Evolutionary conservation across 2,888 invertebrate species (phyloP), one percentile per base, ranked within the genome.

Genomic region (Pseudanteris insignis): DNA sequence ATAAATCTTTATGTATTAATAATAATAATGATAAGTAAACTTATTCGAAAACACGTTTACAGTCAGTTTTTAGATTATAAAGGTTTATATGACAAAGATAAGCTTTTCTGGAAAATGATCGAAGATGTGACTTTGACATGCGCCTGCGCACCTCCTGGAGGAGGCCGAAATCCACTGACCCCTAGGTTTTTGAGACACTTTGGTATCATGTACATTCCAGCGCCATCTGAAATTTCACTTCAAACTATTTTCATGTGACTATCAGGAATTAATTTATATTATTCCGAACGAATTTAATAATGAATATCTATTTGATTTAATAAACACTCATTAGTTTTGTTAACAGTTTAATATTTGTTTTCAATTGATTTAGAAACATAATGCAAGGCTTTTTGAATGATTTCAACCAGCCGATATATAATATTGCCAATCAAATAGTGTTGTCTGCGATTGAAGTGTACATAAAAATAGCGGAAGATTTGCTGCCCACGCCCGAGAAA

Each of bases 101-200:
- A 92, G 74, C 79, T 94, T 33, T 92, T 89, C 76, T 95, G 94
- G 94, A 94, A 92, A 76, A 86, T 88, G 5, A 88, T 95, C n/a
- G 81, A 88, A 60, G 91, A 94, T 77, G 89, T 94, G 26, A 88
- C 92, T 0, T 79, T 96, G 41, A 85, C 89, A 0, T 88, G 89
- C 30, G 94, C 94, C 50, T 94, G 95, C 78, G 92, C 90, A 0
- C 95, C 95, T 0, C 94, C 95, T 0, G 94, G 95, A 0, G 95
- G 95, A 6, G 95, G 95, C 0, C 83, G 93, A 34, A 92, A 94
- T 74, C 89, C 91, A 6, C 83, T 96, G 8, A 92, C 93, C 0
- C 88, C 89, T 0, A 83, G 94, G 67, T 94, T 93, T 78, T 86
- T 93, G 1, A 84, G 96, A 2, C 95, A 96, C 81, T 95, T 96